Base-by-base conservation (phyloP, 2,113 vertebrate genomes). In the Chionis minor region DNA sequence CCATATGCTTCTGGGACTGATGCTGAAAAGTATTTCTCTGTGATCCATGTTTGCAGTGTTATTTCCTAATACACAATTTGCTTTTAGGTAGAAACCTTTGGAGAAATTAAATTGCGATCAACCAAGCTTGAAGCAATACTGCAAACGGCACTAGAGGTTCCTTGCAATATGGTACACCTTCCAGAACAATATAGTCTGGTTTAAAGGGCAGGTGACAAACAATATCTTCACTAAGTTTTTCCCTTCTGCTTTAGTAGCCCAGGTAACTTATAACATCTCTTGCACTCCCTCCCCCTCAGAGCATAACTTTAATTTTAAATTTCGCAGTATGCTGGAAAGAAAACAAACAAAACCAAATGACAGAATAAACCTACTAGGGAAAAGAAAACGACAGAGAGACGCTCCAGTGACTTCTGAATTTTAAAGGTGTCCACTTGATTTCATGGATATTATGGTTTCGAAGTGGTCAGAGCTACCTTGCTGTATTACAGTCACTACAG, bases 231-330 rank as follows among this genome's bases (percentile, higher is more conserved):
- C 23, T 92, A 42, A 40, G 6, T 47, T 67, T 62, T 81, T n/a
- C 55, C 38, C 24, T 69, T 63, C 23, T 78, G 74, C 47, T 59
- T 86, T 65, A 72, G 17, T 27, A 69, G 19, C 19, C 86, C 58
- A 61, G 61, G 49, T 81, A 61, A 88, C 74, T 86, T 10, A 40
- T 44, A 75, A 44, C 5, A 22, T 10, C 49, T 78, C 35, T 38
- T 59, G 52, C 11, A 22, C 15, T 81, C 32, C 44, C 75, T 79
- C 84, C 33, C 52, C 44, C 26, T 94, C 49, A 61, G 28, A 94
- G 28, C 10, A 78, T 32, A 81, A 82, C 8, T 80, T 92, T 49
- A 56, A 79, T 90, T 94, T 92, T 77, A 90, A 75, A 69, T 85
- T 79, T 72, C 56, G 54, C 35, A 44, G 21, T 33, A 61, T 63